Percentiles rank a stretch among this genome's conserved stretches.
These are phyloP conservation scores for Notolepis coatsorum DNA, from an alignment of 2,797 vertebrate genomes.

Conservation along the genomic window DNA sequence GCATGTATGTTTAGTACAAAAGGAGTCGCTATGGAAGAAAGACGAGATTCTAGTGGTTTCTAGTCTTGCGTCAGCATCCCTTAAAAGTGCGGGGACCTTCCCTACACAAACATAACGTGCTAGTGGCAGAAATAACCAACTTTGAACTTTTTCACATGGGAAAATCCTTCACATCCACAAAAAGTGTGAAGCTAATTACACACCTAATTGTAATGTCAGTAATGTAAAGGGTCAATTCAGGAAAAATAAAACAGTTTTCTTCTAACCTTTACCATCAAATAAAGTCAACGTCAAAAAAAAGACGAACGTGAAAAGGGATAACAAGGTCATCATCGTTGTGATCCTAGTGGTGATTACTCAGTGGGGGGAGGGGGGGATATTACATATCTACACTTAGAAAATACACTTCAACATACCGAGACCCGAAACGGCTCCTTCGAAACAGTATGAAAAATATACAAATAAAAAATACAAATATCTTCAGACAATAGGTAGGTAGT, in stretches of 20 bases:
- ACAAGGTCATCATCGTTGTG: constrained; percentile 61
- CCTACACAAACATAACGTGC: constrained; percentile 11
- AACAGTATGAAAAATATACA: constrained; percentile 83
- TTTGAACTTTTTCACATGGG: not conserved
- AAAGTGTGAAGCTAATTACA: constrained; percentile 13
- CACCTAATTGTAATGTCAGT: constrained; percentile 19
- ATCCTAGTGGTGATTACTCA: constrained; percentile 70
- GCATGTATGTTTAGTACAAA: not conserved
- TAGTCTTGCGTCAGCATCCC: not conserved
- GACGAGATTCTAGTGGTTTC: not conserved
- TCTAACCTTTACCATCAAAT: constrained; percentile 47
- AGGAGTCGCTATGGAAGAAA: not conserved
- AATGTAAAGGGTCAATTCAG: constrained; percentile 12
- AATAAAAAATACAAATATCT: constrained; percentile 82
- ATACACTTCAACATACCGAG: constrained; percentile 73
- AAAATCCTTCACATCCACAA: too few relatives aligned
- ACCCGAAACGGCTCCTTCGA: constrained; percentile 72
- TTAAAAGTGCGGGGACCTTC: constrained; percentile 1
- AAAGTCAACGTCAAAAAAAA: constrained; percentile 46
- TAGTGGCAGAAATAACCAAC: not conserved
- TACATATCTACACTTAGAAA: constrained; percentile 78
- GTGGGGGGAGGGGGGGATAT: constrained; percentile 73
- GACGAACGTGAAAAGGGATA: constrained; percentile 52
- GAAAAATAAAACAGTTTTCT: constrained; percentile 44
- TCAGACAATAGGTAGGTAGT: constrained; percentile 81